phyloP scores from a whole-genome alignment of 2,797 vertebrate genomes.

The Botia kubotai region DNA sequence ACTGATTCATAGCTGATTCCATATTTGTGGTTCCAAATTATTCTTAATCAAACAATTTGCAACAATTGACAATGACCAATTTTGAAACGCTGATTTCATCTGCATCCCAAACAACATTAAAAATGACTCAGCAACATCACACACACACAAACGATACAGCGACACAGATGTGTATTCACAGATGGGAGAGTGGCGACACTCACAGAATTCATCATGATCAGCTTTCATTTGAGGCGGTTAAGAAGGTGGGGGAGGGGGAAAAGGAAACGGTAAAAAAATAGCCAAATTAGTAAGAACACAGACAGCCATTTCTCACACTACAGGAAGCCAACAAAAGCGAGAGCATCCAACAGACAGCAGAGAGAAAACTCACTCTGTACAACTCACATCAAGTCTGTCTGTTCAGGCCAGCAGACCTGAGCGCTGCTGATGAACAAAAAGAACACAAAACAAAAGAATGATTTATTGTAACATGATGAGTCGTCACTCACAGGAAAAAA shows the following conservation, averaged over 20 bases:
- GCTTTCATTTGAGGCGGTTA: conserved; percentile 81
- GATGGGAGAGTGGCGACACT: conserved; percentile 90
- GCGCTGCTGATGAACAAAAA: conserved; percentile 99
- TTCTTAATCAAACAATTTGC: conserved; percentile 7
- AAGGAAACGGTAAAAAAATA: conserved; percentile 78
- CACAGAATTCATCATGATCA: conserved; percentile 69
- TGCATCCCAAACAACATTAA: conserved; percentile 98
- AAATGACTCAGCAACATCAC: conserved; percentile 78
- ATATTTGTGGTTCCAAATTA: background rate
- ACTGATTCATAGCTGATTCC: background rate
- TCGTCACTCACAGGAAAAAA: conserved; percentile 79
- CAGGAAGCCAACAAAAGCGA: conserved; percentile 85
- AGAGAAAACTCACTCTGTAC: conserved; percentile 97
- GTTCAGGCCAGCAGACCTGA: conserved; percentile 99
- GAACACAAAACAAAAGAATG: conserved; percentile 85
- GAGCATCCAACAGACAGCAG: conserved; percentile 98
- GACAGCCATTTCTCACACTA: conserved; percentile 96
- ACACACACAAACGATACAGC: conserved; percentile 86
- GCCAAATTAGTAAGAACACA: conserved; percentile 87
- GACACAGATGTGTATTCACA: conserved; percentile 89
- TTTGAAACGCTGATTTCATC: conserved; percentile 58
- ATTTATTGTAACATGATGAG: conserved; percentile 98
- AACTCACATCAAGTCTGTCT: conserved; percentile 99
- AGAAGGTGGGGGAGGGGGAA: conserved; percentile 67
- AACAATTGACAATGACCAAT: background rate